Percentiles rank a stretch among this genome's conserved stretches.
Evolutionary conservation across 2,888 invertebrate species (phyloP).

Genomic region (Eugnorisma glareosa): DNA sequence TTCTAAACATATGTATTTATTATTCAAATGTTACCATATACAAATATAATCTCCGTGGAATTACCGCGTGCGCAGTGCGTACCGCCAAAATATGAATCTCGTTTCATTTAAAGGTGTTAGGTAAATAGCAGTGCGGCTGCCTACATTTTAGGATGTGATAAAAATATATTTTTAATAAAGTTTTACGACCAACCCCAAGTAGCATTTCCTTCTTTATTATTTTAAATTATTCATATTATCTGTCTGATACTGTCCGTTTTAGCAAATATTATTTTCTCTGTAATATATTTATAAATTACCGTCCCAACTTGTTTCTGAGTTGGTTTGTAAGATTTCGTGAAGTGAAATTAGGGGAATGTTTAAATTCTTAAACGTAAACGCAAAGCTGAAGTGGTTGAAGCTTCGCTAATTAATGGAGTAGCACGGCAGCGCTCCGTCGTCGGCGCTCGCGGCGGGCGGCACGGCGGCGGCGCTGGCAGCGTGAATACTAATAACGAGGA

Average conservation of each 20-base stretch:
- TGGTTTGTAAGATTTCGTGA: slow-evolving; percentile 62
- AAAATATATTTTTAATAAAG: slow-evolving; percentile 69
- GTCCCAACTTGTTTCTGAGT: slow-evolving; percentile 54
- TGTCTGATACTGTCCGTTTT: slow-evolving; percentile 54
- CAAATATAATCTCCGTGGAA: slow-evolving; percentile 54
- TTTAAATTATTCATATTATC: slow-evolving; percentile 64
- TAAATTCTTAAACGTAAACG: slow-evolving; percentile 78
- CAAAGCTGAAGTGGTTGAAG: slow-evolving; percentile 79
- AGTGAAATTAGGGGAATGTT: slow-evolving; percentile 78
- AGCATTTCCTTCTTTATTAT: slow-evolving; percentile 63
- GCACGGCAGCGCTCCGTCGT: slow-evolving; percentile 69
- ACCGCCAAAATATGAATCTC: slow-evolving; percentile 53
- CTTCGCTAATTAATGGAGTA: slow-evolving; percentile 85
- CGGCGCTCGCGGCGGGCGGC: background rate
- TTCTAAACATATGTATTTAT: slow-evolving; percentile 54
- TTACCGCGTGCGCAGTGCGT: slow-evolving; percentile 51
- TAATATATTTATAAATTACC: slow-evolving; percentile 56
- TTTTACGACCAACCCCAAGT: slow-evolving; percentile 54
- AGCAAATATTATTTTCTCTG: slow-evolving; percentile 50
- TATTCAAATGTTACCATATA: slow-evolving; percentile 54
- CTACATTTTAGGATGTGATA: slow-evolving; percentile 59
- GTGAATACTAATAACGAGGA: slow-evolving; percentile 83
- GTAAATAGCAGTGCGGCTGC: slow-evolving; percentile 40
- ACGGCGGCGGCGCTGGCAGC: slow-evolving; percentile 9
- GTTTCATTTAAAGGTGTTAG: slow-evolving; percentile 50